Base-by-base conservation (phyloP, 1,140 invertebrate genomes). In the Zaprionus camerounensis region DNA sequence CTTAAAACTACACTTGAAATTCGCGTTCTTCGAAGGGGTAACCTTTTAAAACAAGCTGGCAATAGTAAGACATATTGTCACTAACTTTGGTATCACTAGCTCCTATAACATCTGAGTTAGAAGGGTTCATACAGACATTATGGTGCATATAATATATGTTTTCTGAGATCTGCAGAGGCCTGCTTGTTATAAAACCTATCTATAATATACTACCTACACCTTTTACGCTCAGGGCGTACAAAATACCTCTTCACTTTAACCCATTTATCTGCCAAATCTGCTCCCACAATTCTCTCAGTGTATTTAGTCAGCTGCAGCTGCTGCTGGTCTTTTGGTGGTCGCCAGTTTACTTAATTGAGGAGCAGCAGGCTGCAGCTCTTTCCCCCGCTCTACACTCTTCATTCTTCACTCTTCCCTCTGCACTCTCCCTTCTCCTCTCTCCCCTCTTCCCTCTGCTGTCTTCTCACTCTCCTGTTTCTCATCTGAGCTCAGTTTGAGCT, bases 311-410 rank as follows among this genome's bases (percentile, higher is more conserved):
- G 28, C 38, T 46, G 58, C 41, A 55, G 66, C 61, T 65, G 75
- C 70, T 68, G 44, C 51, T 71, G 80, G 71, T 83, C 82, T 85
- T 85, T 86, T 81, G 83, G 80, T 88, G 80, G 83, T 88, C 83
- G 77, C 41, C 59, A 41, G 46, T 70, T 59, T 41, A 44, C n/a
- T 28, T 34, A 57, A 34, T 46, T 15, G 15, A 17, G 31, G 3
- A 46, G n/a, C n/a, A 44, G 15, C 31, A 24, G 31, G 46, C 53
- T 66, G 26, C 44, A 59, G 76, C 38, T 74, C 38, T 74, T 28
- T 71, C 46, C 20, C 9, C 9, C 5, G 20, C 20, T 22, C 9
- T 34, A 34, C 31, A 34, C 9, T 12, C 46, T 20, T 20, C 3
- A 49, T 1, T 46, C 41, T 20, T 20, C 3, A 49, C 0, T 46